Base-by-base conservation (phyloP, 2,888 invertebrate species). In the Sinodicranocentrus sp. region DNA sequence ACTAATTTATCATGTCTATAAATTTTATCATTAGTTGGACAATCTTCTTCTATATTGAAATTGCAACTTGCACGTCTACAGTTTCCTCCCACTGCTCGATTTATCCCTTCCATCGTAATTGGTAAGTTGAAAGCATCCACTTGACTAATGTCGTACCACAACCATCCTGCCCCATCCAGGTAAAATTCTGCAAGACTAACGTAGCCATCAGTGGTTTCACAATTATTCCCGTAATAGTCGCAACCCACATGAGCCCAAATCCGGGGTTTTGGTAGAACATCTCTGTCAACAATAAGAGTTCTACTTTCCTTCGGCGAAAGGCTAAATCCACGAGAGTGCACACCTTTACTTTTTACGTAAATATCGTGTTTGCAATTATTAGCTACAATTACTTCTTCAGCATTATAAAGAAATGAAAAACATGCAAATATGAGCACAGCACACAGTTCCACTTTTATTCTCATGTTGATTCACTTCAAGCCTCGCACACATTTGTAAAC, bases 91-190 rank as follows among this genome's bases (percentile, higher is more conserved):
- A 71, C 79, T 6, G 59, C 75, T 0, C 73, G 73, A 43, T 79
- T 79, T n/a, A 43, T 44, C 0, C 75, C 78, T 39, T 70, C 43
- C 79, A 84, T 75, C 13, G 52, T 70, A 2, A 84, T 44, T 0
- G 84, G 84, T 5, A 84, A 15, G 43, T 79, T 84, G 71, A 70
- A 84, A 0, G 79, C 84, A 54, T 84, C 79, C 0, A 84, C 84
- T 54, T 73, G 68, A 21, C 79, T 79, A 13, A 84, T 70, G 19
- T 84, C 84, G 19, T 79, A 84, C 84, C 84, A 82, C 0, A 72
- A 52, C 68, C 52, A 70, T 8, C 82, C 82, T 1, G 21, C 15
- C 1, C 54, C 54, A 21, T 82, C 82, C 43, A 72, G 63, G 2
- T 76, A 23, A 54, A 82, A 72, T 48, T 82, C 82, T 6, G 82